Evolutionary conservation across 2,888 invertebrate species (phyloP).

Genomic region (Melanotus villosus): DNA sequence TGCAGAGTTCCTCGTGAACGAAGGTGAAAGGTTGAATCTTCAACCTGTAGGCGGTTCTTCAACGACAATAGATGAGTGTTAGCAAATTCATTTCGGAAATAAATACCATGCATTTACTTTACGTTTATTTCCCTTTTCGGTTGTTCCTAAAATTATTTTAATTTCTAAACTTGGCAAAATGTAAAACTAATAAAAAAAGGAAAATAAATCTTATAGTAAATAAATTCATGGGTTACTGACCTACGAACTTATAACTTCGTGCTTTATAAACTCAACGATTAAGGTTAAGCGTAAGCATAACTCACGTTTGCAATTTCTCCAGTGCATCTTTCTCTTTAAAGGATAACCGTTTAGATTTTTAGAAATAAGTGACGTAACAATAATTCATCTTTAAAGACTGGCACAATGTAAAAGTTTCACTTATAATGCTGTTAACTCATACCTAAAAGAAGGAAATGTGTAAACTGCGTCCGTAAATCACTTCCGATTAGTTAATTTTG

Average conservation of each 20-base stretch:
- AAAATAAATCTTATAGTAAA: not conserved
- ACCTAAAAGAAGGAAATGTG: not conserved
- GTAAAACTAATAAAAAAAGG: not conserved
- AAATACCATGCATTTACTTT: too few relatives aligned
- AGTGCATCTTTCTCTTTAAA: not conserved
- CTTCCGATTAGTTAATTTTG: not conserved
- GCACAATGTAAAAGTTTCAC: not conserved
- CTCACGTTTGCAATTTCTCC: constrained; percentile 2
- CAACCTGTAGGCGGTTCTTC: not conserved
- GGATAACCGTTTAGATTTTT: not conserved
- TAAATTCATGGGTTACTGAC: not conserved
- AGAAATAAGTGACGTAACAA: not conserved
- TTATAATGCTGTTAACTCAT: too few relatives aligned
- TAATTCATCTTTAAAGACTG: not conserved
- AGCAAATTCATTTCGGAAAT: too few relatives aligned
- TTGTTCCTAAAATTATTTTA: too few relatives aligned
- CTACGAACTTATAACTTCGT: not conserved
- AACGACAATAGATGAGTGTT: not conserved
- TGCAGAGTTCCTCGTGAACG: not conserved
- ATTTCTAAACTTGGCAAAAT: too few relatives aligned
- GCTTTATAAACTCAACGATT: not conserved
- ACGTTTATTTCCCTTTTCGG: too few relatives aligned
- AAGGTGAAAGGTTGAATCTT: not conserved
- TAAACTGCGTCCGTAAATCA: not conserved
- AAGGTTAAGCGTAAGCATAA: not conserved